Base-by-base conservation (phyloP, 2,113 vertebrate genomes). In the Prionailurus viverrinus region DNA sequence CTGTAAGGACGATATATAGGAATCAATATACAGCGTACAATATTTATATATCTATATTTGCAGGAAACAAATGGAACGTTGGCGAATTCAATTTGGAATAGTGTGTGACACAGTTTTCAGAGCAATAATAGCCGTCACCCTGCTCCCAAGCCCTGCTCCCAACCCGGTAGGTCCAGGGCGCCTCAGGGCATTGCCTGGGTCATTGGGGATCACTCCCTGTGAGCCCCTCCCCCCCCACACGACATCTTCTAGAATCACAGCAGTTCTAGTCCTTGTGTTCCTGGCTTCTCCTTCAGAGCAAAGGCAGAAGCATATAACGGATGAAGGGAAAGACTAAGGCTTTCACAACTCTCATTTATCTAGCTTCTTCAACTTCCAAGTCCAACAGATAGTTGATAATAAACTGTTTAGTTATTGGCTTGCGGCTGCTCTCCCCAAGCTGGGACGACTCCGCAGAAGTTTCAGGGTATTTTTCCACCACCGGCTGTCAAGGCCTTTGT, bases 401-500 rank as follows among this genome's bases (percentile, higher is more conserved):
- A 82, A 11, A 61, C 10, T 76, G 6, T 55, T 33, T 41, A 41
- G 0, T 53, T 29, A 80, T 2, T 81, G 88, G 10, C 68, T 79
- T 13, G 11, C 21, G 41, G 14, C 55, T 65, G 41, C 48, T 85
- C n/a, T 68, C 36, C 73, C 55, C 23, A 71, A 23, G 88, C 25
- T 18, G 73, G 11, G 58, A 94, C 9, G 3, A 85, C 7, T 21
- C 45, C 36, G 3, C 63, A 39, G 55, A 88, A 65, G 12, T 71
- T 87, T 69, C 96, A 61, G 11, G 63, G 9, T 80, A 19, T 71
- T 92, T 96, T 84, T 66, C 51, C 33, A 71, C 51, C 33, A 71
- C 36, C 63, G 81, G 74, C 90, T 90, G 33, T 58, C 86, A 91
- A 85, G 81, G 3, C 33, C 83, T 90, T 21, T 88, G 1, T 94